A percentile compares a stretch with the other conserved stretches of the same genome.
Conservation (phyloP, 2,888 invertebrate genomes). For the Torymus texanus region DNA sequence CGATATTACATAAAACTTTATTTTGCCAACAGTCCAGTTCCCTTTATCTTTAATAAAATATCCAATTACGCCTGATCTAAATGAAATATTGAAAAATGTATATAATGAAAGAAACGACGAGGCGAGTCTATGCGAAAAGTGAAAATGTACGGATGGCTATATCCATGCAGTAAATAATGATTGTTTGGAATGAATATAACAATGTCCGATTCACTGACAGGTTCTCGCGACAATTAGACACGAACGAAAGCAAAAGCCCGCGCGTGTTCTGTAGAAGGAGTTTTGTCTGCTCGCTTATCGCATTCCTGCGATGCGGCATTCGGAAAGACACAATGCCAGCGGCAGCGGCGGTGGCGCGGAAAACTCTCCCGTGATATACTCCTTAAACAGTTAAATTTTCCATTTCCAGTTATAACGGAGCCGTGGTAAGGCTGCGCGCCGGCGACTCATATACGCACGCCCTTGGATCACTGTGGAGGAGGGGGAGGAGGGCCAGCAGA, state of each 20-base stretch:
- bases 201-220: background rate
- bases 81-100: too few species aligned
- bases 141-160: background rate
- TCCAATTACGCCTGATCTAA: too few species aligned
- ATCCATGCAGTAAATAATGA: background rate
- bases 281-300: slow-evolving; percentile 18
- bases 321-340: slow-evolving; percentile 7
- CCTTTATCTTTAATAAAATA: too few species aligned
- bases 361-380: too few species aligned
- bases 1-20: too few species aligned
- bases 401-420: slow-evolving; percentile 39
- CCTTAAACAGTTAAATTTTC: slow-evolving; percentile 37
- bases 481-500: background rate
- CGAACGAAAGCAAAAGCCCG: slow-evolving; percentile 28
- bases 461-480: too few species aligned
- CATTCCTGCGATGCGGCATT: slow-evolving; percentile 36
- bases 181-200: background rate
- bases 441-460: too few species aligned
- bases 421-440: too few species aligned
- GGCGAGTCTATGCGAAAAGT: background rate
- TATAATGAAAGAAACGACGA: too few species aligned
- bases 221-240: slow-evolving; percentile 21
- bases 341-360: background rate
- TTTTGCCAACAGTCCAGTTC: too few species aligned
- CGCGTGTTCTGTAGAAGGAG: background rate